Evolutionary conservation across 2,888 invertebrate species (phyloP).

Genomic region (Choreutis nemorana): DNA sequence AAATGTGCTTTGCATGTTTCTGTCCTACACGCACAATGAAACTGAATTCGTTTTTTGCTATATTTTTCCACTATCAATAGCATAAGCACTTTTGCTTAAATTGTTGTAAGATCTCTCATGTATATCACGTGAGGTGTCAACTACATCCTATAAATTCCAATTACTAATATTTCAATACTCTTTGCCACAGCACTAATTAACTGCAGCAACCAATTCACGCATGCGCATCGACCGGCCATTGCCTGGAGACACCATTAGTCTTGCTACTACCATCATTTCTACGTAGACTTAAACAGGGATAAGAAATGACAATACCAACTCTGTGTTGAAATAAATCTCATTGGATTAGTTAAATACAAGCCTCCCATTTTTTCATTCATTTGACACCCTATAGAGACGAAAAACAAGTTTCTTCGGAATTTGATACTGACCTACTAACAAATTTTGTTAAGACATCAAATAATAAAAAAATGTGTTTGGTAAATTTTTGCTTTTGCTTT

Average conservation of each 20-base stretch:
- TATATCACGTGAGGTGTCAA: constrained; percentile 29
- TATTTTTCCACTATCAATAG: too few species aligned
- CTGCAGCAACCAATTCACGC: constrained; percentile 46
- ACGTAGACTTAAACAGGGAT: background rate
- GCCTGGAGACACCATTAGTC: constrained; percentile 56
- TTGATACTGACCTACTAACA: too few species aligned
- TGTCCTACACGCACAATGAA: too few species aligned
- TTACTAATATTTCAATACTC: constrained; percentile 45
- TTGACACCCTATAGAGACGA: too few species aligned
- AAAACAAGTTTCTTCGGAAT: too few species aligned
- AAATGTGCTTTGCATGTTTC: too few species aligned
- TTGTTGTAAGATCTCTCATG: constrained; percentile 22
- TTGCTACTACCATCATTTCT: constrained; percentile 25
- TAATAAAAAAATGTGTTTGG: too few species aligned
- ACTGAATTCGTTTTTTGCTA: too few species aligned
- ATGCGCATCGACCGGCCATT: constrained; percentile 40
- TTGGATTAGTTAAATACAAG: background rate
- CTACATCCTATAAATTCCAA: constrained; percentile 38
- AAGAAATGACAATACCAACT: constrained; percentile 1
- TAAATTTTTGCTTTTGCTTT: too few species aligned
- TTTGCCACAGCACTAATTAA: constrained; percentile 50
- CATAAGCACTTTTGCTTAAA: constrained; percentile 12
- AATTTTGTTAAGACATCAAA: too few species aligned
- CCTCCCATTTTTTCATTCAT: too few species aligned
- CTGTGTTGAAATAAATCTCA: background rate